Conservation (phyloP, 1,140 invertebrate species). For the Drosophila paulistorum region DNA sequence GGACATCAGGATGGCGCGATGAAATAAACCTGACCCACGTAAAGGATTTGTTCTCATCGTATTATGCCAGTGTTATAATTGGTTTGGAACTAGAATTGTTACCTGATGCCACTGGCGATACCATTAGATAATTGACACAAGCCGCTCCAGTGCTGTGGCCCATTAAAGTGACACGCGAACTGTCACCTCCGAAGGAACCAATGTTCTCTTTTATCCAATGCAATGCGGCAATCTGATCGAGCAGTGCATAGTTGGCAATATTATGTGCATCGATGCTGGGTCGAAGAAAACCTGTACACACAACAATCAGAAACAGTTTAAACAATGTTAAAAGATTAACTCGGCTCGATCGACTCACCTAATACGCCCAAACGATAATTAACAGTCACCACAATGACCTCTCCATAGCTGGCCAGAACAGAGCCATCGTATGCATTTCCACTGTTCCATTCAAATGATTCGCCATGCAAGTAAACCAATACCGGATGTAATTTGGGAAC, state of each 20-base stretch:
- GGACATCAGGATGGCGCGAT: slow-evolving; percentile 96
- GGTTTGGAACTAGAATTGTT: slow-evolving; percentile 39
- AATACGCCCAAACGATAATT: slow-evolving; percentile 96
- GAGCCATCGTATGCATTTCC: slow-evolving; percentile 96
- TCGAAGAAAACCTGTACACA: slow-evolving; percentile 89
- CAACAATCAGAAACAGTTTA: background rate
- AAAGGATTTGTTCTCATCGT: slow-evolving; percentile 25
- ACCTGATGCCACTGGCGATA: slow-evolving; percentile 91
- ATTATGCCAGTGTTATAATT: slow-evolving; percentile 37
- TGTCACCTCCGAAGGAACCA: slow-evolving; percentile 93
- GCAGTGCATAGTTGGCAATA: slow-evolving; percentile 93
- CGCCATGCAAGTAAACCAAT: slow-evolving; percentile 95
- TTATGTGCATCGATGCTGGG: slow-evolving; percentile 88
- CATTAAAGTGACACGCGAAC: slow-evolving; percentile 92
- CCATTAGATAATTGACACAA: slow-evolving; percentile 94
- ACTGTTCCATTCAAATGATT: slow-evolving; percentile 96
- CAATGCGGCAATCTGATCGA: slow-evolving; percentile 94
- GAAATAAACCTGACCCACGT: slow-evolving; percentile 89
- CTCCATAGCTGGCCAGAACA: slow-evolving; percentile 93
- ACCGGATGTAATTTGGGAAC: slow-evolving; percentile 86
- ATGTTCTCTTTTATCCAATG: slow-evolving; percentile 95
- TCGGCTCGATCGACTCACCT: slow-evolving; percentile 84
- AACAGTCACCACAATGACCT: slow-evolving; percentile 95
- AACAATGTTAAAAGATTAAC: background rate
- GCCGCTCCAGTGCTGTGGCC: slow-evolving; percentile 97